These are phyloP conservation scores for Saturnia japonica DNA, from an alignment of 2,888 invertebrate genomes.

Conservation along the genomic window DNA sequence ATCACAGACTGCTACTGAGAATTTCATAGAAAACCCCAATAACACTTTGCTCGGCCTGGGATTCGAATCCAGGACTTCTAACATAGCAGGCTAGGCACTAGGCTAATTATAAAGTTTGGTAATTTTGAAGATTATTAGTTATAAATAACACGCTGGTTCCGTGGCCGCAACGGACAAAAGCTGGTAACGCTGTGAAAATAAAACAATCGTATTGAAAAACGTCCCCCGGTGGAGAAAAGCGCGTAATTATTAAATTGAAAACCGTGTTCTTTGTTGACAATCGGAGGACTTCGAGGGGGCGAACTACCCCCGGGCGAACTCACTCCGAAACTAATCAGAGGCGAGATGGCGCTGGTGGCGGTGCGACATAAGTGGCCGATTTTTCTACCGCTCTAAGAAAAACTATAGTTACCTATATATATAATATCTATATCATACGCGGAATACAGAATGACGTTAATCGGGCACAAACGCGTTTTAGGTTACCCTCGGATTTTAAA, in stretches of 20 bases:
- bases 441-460: too few species aligned
- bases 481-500: too few species aligned
- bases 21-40: too few species aligned
- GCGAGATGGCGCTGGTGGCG: slow-evolving; percentile 22
- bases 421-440: too few species aligned
- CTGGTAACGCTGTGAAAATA: slow-evolving; percentile 64
- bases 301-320: slow-evolving; percentile 30
- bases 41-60: too few species aligned
- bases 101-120: too few species aligned
- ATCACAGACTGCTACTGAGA: too few species aligned
- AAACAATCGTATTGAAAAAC: slow-evolving; percentile 77
- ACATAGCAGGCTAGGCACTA: too few species aligned
- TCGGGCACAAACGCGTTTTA: too few species aligned
- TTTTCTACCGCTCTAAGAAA: background rate
- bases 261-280: slow-evolving; percentile 61
- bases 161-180: slow-evolving; percentile 46
- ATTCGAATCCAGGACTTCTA: too few species aligned
- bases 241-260: slow-evolving; percentile 79
- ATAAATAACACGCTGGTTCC: slow-evolving; percentile 34
- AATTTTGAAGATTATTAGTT: too few species aligned
- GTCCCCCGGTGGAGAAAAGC: slow-evolving; percentile 51
- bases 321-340: slow-evolving; percentile 33
- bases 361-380: background rate
- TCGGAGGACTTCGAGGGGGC: slow-evolving; percentile 46
- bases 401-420: background rate